These are phyloP conservation scores for Drosophila leontia DNA, from an alignment of 1,140 invertebrate genomes.

Conservation along the genomic window DNA sequence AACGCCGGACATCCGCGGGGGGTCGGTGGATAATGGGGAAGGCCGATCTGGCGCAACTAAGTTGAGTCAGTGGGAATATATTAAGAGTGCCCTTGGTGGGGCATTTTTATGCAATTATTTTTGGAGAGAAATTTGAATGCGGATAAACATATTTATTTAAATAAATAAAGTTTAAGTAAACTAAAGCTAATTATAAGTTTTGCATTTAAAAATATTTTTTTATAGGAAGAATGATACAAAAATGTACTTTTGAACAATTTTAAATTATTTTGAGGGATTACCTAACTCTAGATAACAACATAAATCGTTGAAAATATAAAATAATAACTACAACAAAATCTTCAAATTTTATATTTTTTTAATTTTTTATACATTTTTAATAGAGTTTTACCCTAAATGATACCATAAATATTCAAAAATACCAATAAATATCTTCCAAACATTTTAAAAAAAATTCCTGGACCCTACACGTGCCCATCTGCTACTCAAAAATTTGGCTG, in stretches of 20 bases:
- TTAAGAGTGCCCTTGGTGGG: slow-evolving; percentile 1
- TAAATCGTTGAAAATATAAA: no score
- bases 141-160: background rate
- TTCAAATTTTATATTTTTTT: no score
- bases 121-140: background rate
- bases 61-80: slow-evolving; percentile 30
- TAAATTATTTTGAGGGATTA: no score
- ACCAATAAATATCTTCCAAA: background rate
- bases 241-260: background rate
- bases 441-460: background rate
- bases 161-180: background rate
- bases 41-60: slow-evolving; percentile 23
- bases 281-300: no score
- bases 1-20: slow-evolving; percentile 36
- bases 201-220: no score
- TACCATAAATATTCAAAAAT: background rate
- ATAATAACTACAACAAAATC: no score
- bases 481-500: slow-evolving; percentile 20
- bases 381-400: no score
- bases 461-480: slow-evolving; percentile 25
- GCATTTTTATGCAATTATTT: background rate
- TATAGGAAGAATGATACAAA: no score
- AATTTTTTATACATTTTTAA: background rate
- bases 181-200: background rate
- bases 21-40: slow-evolving; percentile 4